phyloP scores from a whole-genome alignment of 2,797 vertebrate genomes.

The Gallinago nigripennis region DNA sequence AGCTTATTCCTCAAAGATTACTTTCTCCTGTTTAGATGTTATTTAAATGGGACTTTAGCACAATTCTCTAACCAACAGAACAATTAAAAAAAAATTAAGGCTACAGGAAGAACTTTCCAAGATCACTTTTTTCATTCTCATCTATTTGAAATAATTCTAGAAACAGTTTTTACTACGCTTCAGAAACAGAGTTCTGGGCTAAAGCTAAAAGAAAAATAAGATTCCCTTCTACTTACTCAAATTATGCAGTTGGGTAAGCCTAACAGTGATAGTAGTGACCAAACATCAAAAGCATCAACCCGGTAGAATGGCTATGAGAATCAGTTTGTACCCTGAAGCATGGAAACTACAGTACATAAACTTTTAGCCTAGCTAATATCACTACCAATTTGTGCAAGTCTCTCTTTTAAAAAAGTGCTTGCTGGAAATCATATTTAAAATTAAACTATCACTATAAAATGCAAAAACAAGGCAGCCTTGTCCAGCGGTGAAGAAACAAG shows the following conservation, averaged over 20 bases:
- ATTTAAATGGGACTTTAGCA: slow-evolving; percentile 11
- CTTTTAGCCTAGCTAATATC: neutral
- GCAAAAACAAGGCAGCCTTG: neutral
- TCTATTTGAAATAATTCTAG: slow-evolving; percentile 42
- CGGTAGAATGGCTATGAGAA: neutral
- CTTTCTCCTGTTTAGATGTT: neutral
- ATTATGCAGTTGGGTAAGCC: neutral
- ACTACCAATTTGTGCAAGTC: neutral
- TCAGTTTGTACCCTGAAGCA: neutral
- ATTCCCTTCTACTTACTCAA: neutral
- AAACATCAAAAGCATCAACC: neutral
- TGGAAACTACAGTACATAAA: neutral
- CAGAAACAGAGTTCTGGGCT: neutral
- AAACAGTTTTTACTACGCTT: neutral
- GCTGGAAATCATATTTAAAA: neutral
- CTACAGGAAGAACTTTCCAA: neutral
- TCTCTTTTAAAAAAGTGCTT: neutral
- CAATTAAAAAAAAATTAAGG: neutral
- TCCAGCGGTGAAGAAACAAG: neutral
- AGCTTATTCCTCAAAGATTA: slow-evolving; percentile 22
- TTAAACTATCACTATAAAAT: neutral
- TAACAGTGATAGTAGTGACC: neutral
- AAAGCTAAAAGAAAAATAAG: neutral
- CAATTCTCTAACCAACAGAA: neutral
- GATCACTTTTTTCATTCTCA: neutral